These are phyloP conservation scores for Bubo bubo DNA, from an alignment of 2,113 vertebrate species.

Conservation along the genomic window DNA sequence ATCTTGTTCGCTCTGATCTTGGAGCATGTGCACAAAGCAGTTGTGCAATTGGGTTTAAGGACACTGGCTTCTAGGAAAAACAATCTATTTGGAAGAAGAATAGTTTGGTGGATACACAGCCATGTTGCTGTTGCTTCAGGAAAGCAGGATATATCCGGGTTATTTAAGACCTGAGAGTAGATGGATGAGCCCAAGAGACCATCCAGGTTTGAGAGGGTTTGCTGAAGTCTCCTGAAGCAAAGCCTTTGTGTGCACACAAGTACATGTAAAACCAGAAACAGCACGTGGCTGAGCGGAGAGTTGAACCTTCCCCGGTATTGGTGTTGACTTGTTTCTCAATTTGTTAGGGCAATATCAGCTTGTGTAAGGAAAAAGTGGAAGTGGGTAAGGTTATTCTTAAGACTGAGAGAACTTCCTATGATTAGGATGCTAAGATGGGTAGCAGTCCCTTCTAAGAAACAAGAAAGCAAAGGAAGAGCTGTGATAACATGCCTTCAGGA, in stretches of 20 bases:
- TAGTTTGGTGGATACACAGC: background rate
- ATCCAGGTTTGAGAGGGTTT: background rate
- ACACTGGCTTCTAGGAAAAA: background rate
- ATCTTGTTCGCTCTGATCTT: background rate
- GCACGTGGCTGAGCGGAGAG: background rate
- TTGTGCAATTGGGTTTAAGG: background rate
- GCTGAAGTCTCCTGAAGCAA: background rate
- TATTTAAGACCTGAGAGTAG: background rate
- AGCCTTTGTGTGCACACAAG: background rate
- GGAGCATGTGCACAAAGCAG: background rate
- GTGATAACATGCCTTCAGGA: too few relatives aligned
- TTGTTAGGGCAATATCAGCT: background rate
- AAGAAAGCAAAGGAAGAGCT: background rate
- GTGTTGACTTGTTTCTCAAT: background rate
- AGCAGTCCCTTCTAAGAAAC: background rate
- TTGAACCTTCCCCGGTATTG: fast-evolving
- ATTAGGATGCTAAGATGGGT: background rate
- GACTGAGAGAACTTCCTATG: background rate
- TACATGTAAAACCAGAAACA: background rate
- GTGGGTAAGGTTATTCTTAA: background rate
- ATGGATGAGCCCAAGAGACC: background rate
- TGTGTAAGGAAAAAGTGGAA: background rate
- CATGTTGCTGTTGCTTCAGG: fast-evolving
- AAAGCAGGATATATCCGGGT: background rate
- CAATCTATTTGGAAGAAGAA: background rate